Percentiles rank a stretch among this genome's conserved stretches.
Evolutionary conservation across 2,888 invertebrate species (phyloP).

Genomic region (Tetheella fluctuosa): DNA sequence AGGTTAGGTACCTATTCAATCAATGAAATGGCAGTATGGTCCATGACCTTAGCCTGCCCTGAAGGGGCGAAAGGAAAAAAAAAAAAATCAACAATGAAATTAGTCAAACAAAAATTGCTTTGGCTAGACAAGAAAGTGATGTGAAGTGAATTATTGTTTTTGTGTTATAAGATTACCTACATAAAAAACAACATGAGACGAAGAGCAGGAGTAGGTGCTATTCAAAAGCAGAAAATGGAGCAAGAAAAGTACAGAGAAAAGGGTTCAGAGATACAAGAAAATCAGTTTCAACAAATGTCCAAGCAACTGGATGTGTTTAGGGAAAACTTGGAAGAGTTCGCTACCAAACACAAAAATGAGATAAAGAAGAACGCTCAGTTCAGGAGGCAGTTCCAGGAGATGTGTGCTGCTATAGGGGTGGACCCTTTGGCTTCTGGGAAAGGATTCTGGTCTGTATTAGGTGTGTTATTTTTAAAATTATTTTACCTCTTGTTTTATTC

Average conservation of each 20-base stretch:
- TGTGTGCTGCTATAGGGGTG: conserved; percentile 99
- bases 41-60: too few relatives aligned
- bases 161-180: too few relatives aligned
- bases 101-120: too few relatives aligned
- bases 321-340: conserved; percentile 96
- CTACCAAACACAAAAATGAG: conserved; percentile 96
- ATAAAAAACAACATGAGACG: conserved; percentile 86
- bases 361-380: conserved; percentile 98
- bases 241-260: conserved; percentile 96
- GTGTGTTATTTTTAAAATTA: conserved; percentile 41
- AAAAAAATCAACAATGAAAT: too few relatives aligned
- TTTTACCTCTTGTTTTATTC: background rate
- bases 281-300: conserved; percentile 96
- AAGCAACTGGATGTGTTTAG: conserved; percentile 97
- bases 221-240: conserved; percentile 93
- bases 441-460: conserved; percentile 98
- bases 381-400: conserved; percentile 97
- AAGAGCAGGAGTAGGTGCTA: conserved; percentile 93
- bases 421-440: conserved; percentile 98
- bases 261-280: conserved; percentile 95
- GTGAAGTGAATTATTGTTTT: too few relatives aligned
- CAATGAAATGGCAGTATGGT: too few relatives aligned
- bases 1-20: too few relatives aligned
- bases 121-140: too few relatives aligned
- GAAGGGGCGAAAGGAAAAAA: too few relatives aligned